Evolutionary conservation across 64 coral and sea anemone species (phyloP), one percentile per base, ranked within the genome.

Genomic region (Stylophora pistillata): DNA sequence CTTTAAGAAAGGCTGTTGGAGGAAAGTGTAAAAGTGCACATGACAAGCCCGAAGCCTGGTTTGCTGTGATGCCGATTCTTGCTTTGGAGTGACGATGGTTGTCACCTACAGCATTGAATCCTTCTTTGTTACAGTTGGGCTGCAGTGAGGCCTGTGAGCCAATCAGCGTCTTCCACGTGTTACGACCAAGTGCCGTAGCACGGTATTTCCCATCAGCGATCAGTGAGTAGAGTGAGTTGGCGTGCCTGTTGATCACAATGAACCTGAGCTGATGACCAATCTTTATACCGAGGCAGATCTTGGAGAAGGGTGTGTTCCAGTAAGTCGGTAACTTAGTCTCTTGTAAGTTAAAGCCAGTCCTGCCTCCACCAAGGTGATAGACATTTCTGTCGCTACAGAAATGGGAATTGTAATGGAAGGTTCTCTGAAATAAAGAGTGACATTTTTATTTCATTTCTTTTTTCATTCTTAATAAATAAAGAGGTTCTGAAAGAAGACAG

Each of bases 121-220:
- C 89, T 30, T 91, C 69, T 37, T 61, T 73, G 54, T 85, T 85
- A 55, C 89, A 91, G 57, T 76, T 55, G 16, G 16, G 1, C 37
- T 91, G 89, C 4, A 85, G 26, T 0, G 78, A 83, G 1, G 89
- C 74, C 78, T 41, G 30, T 5, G 86, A 73, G 21, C 61, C 61
- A 61, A 91, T 85, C 79, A 91, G 56, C 7, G 29, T 54, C 70
- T 83, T 62, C 89, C 89, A 91, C 25, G 18, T 41, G 69, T 85
- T 72, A 52, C 89, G 78, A 20, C 89, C 89, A 9, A 74, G 18
- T 27, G 15, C 0, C 13, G 79, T 85, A 6, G 15, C 0, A 9
- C 78, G 41, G 32, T 41, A 85, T 55, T 54, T 28, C 41, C 79
- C 79, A 21, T 91, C 89, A 6, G 78, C 89, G 37, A 91, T 85